Percentiles rank a stretch among this genome's conserved stretches.
These are phyloP conservation scores for Tragelaphus strepsiceros DNA, from an alignment of 2,113 vertebrate species.

Conservation along the genomic window DNA sequence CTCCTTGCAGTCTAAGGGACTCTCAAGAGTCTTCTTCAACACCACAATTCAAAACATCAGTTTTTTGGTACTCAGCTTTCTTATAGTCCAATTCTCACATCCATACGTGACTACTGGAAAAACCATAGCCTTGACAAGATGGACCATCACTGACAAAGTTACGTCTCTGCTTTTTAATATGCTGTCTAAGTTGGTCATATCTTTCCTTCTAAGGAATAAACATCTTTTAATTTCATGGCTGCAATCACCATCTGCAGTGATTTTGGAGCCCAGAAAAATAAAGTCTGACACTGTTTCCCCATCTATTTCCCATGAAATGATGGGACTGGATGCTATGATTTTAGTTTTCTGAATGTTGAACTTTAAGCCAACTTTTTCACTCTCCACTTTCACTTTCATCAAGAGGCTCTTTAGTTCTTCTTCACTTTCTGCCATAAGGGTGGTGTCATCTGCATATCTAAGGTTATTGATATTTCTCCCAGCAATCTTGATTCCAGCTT, in stretches of 20 bases:
- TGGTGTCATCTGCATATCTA: neutral
- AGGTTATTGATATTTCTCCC: neutral
- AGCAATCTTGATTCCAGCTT: neutral
- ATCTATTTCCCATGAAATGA: neutral
- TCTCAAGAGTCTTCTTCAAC: neutral
- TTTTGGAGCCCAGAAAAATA: accelerated
- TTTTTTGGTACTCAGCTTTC: neutral
- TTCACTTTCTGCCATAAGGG: neutral
- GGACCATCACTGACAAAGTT: neutral
- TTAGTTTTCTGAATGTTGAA: neutral
- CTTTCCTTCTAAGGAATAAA: neutral
- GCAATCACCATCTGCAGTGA: neutral
- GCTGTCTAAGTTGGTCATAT: neutral
- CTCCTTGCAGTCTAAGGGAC: neutral
- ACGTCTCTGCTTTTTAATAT: neutral
- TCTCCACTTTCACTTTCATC: neutral
- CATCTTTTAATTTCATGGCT: neutral
- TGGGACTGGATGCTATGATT: neutral
- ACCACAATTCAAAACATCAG: neutral
- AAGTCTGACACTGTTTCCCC: neutral
- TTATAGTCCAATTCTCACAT: neutral
- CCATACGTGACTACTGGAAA: neutral
- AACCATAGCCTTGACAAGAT: neutral
- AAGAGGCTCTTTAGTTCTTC: neutral
- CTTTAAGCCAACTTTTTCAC: neutral